Evolutionary conservation across 1,140 invertebrate species (phyloP), one percentile per base, ranked within the genome.

Genomic region (Tetramorium simillimum): DNA sequence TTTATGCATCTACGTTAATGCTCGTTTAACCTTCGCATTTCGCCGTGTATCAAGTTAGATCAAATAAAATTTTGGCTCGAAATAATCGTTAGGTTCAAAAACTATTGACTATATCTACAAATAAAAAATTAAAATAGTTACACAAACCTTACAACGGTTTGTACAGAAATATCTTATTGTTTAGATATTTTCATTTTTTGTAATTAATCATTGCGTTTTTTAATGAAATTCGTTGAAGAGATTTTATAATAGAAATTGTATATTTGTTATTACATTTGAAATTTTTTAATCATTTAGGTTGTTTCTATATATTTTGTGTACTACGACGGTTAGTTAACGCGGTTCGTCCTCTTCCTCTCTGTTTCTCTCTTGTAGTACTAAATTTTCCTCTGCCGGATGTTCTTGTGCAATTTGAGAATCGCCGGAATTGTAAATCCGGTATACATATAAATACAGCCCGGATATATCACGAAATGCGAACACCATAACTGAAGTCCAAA

Each of bases 1-100:
- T 84, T 84, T 84, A 84, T 84, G 80, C 53, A 69, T 21, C 80
- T 58, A 43, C 69, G n/a, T 84, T 73, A 60, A 84, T 75, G 80
- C 69, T 84, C 53, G 53, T 84, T 84, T 84, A 84, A 84, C 69
- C 72, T 21, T 78, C 37, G 82, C 21, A 28, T 60, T 28, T 58
- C 56, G 80, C 67, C 40, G 14, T 18, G 14, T 7, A 37, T 80
- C 60, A 75, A 62, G 3, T 65, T 53, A 37, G 33, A 18, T 46
- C 14, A 56, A 69, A 53, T 24, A 33, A 40, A 69, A 58, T 28
- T 51, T 37, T 53, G 14, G 2, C 28, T 28, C 14, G 40, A 28
- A 69, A 46, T 58, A 53, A 33, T 53, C 9, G 43, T 81, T 72
- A 33, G 58, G 51, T 56, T 53, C 2, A 16, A 56, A 73, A 53